Evolutionary conservation across 2,113 vertebrate genomes (phyloP).

Genomic region (Zonotrichia leucophrys): DNA sequence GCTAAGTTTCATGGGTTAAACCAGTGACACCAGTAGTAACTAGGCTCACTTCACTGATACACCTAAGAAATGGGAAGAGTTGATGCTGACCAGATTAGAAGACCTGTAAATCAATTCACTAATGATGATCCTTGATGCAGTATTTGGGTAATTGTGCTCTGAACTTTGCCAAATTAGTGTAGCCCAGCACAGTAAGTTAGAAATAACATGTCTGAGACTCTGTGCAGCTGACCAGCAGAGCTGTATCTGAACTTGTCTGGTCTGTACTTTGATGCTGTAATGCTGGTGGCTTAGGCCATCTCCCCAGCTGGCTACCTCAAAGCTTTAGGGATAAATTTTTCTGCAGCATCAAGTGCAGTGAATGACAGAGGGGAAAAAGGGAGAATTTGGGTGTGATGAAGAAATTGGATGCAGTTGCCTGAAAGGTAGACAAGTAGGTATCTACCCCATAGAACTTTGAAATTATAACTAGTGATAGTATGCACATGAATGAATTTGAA

Average conservation of each 20-base stretch:
- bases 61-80: background rate
- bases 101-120: background rate
- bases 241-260: background rate
- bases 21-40: background rate
- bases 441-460: background rate
- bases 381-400: background rate
- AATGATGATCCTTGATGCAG: background rate
- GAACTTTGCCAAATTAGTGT: background rate
- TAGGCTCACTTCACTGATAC: background rate
- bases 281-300: background rate
- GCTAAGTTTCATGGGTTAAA: background rate
- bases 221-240: background rate
- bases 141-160: background rate
- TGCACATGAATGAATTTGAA: background rate
- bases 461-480: background rate
- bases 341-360: background rate
- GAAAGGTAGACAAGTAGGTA: background rate
- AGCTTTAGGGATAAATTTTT: background rate
- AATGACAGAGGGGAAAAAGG: background rate
- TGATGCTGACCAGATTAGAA: background rate
- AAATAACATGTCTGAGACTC: background rate
- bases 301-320: background rate
- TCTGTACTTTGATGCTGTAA: background rate
- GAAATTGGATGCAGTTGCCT: background rate
- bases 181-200: background rate